Percentiles rank a stretch among this genome's conserved stretches.
phyloP scores from a whole-genome alignment of 2,113 vertebrate genomes.

The Catharus bicknelli region DNA sequence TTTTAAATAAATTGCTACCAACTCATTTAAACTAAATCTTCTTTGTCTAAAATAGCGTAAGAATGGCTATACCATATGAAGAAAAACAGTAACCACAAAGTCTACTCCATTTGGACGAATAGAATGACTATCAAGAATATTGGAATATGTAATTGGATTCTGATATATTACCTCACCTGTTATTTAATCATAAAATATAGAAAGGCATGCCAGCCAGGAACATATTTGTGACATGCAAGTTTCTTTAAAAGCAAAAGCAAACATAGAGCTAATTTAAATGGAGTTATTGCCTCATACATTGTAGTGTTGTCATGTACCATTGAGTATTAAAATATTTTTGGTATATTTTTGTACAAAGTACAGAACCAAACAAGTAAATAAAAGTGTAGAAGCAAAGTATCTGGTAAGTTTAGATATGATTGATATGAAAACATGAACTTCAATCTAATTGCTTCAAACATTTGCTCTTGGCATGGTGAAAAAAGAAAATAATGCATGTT shows the following conservation, averaged over 20 bases:
- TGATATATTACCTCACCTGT: background rate
- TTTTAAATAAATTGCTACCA: background rate
- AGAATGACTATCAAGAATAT: background rate
- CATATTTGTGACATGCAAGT: background rate
- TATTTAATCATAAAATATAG: background rate
- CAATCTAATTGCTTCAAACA: accelerated
- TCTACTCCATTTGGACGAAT: background rate
- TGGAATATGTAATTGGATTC: background rate
- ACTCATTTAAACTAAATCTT: background rate
- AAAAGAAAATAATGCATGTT: background rate
- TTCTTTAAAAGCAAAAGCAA: background rate
- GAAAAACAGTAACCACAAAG: background rate
- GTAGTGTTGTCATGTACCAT: background rate
- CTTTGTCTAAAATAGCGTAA: background rate
- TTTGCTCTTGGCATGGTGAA: background rate
- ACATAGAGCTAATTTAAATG: background rate
- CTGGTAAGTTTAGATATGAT: background rate
- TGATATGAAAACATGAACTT: background rate
- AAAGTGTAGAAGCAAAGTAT: background rate
- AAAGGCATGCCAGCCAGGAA: background rate
- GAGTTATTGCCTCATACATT: background rate
- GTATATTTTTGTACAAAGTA: background rate
- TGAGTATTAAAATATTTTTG: background rate
- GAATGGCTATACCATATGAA: background rate
- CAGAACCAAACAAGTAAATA: background rate